A percentile compares a stretch with the other conserved stretches of the same genome.
Conservation (phyloP, 2,797 vertebrate species). For the Sebastes kiyomatsui region DNA sequence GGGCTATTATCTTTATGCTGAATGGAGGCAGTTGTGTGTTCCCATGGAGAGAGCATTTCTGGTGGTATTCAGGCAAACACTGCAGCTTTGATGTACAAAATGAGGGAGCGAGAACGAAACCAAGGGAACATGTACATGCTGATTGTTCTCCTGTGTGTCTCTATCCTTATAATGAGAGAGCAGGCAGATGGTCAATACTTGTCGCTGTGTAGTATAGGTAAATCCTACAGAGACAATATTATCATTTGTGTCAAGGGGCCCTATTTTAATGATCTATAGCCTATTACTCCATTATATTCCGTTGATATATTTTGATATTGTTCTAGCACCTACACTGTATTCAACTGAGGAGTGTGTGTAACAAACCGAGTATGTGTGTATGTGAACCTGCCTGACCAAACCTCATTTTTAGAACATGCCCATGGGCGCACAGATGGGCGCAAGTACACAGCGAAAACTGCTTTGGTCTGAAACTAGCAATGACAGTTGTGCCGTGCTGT, state of each 20-base stretch:
- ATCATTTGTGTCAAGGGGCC: background rate
- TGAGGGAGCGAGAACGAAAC: conserved; percentile 2
- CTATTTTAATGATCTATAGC: no score
- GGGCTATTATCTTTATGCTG: conserved; percentile 64
- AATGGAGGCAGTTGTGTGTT: conserved; percentile 35
- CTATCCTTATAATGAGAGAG: background rate
- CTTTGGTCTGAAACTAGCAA: no score
- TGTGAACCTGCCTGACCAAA: no score
- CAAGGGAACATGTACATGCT: conserved; percentile 8
- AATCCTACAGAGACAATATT: background rate
- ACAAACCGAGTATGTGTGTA: no score
- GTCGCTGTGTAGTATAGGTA: background rate
- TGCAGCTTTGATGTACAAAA: conserved; percentile 64
- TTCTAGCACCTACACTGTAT: no score
- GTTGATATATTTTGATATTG: no score
- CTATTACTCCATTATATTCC: no score
- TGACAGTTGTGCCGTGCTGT: no score
- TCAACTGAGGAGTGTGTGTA: no score
- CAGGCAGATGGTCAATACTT: conserved; percentile 25
- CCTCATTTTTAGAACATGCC: no score
- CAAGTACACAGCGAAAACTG: no score
- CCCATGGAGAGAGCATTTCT: conserved; percentile 48
- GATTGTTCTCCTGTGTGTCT: conserved; percentile 41
- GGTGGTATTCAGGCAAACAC: conserved; percentile 43
- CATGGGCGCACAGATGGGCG: no score